A percentile compares a stretch with the other conserved stretches of the same genome.
Evolutionary conservation across 2,797 vertebrate genomes (phyloP).

Genomic region (Spatula clypeata): DNA sequence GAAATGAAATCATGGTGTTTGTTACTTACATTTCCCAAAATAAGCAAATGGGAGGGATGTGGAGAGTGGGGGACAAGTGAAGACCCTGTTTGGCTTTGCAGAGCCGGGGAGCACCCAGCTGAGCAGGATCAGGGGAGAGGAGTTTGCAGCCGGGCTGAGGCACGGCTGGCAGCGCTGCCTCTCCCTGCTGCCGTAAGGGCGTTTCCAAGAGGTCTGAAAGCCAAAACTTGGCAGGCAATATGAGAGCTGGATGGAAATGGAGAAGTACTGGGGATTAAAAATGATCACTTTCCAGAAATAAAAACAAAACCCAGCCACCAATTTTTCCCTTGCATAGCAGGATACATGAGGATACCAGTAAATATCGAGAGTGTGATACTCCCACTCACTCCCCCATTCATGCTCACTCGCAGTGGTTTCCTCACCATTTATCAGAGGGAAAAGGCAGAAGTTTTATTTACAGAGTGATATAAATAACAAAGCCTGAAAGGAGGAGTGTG

Average conservation of each 20-base stretch:
- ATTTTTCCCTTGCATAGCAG: not conserved
- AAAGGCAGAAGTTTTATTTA: constrained; percentile 62
- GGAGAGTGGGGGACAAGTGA: not conserved
- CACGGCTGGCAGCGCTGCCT: not conserved
- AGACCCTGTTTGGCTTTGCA: not conserved
- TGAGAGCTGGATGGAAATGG: not conserved
- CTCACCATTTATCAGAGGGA: constrained; percentile 41
- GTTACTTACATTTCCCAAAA: not conserved
- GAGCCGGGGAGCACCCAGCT: not conserved
- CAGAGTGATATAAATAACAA: constrained; percentile 60
- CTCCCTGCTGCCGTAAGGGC: not conserved
- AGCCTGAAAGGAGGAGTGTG: not conserved
- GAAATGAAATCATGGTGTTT: not conserved
- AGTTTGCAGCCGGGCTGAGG: fast-evolving
- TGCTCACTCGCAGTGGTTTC: not conserved
- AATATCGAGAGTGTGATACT: not conserved
- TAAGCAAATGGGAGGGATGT: not conserved
- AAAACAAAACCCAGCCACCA: constrained; percentile 17
- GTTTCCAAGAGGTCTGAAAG: not conserved
- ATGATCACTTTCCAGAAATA: constrained; percentile 25
- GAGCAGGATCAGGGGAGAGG: not conserved
- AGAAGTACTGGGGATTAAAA: constrained; percentile 42
- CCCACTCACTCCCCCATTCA: constrained; percentile 24
- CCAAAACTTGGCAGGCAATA: constrained; percentile 2
- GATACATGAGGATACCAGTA: not conserved